Conservation (phyloP, 2,888 invertebrate species). For the Polyommatus iphigenia region DNA sequence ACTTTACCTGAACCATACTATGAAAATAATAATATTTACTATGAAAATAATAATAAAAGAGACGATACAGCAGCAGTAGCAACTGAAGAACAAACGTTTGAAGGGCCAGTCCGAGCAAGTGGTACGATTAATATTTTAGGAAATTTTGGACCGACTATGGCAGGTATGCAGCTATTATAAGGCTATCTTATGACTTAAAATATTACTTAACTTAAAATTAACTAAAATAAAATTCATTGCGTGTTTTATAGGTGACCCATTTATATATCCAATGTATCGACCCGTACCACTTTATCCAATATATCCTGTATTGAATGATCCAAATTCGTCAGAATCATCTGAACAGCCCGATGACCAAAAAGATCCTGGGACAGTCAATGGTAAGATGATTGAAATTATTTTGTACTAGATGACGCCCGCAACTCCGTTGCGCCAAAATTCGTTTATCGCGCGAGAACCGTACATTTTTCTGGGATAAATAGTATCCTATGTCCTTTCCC, state of each 20-base stretch:
- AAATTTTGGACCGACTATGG: not conserved
- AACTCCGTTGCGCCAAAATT: no score
- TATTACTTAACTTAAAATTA: not conserved
- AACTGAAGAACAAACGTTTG: not conserved
- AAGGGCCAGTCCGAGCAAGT: constrained; percentile 30
- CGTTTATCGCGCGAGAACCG: no score
- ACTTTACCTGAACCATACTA: not conserved
- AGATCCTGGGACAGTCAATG: not conserved
- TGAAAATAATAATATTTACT: no score
- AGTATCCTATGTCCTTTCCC: no score
- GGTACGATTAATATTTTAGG: constrained; percentile 22
- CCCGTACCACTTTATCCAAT: not conserved
- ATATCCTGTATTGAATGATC: not conserved
- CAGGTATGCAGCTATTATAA: not conserved
- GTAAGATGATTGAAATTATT: not conserved
- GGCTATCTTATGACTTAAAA: not conserved
- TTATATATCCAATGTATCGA: not conserved
- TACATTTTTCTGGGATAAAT: no score
- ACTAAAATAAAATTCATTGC: not conserved
- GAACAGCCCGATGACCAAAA: not conserved
- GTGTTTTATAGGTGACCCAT: not conserved
- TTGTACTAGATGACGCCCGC: no score
- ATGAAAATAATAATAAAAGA: not conserved
- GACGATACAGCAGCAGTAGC: not conserved
- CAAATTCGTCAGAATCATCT: not conserved